Percentiles rank a stretch among this genome's conserved stretches.
Evolutionary conservation across 2,888 invertebrate species (phyloP).

Genomic region (Tillus elongatus): DNA sequence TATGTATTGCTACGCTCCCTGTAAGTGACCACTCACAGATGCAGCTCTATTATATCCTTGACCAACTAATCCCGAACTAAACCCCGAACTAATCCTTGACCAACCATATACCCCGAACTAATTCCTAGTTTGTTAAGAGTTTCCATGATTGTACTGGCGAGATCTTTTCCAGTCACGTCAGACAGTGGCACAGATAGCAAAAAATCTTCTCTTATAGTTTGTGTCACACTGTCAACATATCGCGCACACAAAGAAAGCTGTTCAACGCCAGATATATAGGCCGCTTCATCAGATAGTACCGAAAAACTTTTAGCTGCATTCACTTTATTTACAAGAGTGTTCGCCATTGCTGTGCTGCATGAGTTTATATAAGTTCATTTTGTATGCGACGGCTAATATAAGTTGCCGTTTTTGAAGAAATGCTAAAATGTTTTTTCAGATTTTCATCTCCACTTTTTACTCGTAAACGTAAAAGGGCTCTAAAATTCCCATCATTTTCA

Average conservation of each 20-base stretch:
- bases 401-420: conserved; percentile 20
- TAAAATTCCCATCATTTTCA: conserved; percentile 27
- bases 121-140: too few species aligned
- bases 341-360: conserved; percentile 20
- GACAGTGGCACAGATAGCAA: too few species aligned
- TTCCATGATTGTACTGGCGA: too few species aligned
- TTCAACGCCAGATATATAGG: conserved; percentile 24
- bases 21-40: too few species aligned
- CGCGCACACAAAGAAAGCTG: conserved; percentile 25
- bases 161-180: too few species aligned
- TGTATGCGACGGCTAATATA: conserved; percentile 26
- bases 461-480: conserved; percentile 25
- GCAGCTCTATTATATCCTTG: too few species aligned
- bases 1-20: too few species aligned
- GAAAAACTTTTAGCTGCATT: conserved; percentile 24
- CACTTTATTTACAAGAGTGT: conserved; percentile 22
- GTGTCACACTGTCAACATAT: too few species aligned
- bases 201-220: too few species aligned
- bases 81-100: too few species aligned
- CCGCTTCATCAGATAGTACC: conserved; percentile 27
- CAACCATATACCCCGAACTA: too few species aligned
- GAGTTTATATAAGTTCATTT: conserved; percentile 26
- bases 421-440: conserved; percentile 20
- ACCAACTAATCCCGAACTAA: too few species aligned
- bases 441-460: conserved; percentile 24